Evolutionary conservation across 2,797 vertebrate genomes (phyloP).

Genomic region (Diglossa cyanea): DNA sequence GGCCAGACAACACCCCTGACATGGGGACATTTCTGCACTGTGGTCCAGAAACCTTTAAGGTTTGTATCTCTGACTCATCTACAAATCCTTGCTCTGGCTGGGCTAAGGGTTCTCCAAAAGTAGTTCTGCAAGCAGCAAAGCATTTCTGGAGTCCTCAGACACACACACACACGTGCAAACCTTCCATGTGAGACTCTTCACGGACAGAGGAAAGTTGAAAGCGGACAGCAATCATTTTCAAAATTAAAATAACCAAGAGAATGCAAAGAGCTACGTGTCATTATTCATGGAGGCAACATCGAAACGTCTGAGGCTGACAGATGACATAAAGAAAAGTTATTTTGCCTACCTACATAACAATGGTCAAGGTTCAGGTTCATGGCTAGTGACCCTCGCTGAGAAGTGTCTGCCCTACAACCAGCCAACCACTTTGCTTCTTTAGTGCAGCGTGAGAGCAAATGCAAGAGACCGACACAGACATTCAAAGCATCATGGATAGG

Average conservation of each 20-base stretch:
- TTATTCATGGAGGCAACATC: constrained; percentile 69
- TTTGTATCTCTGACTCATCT: not conserved
- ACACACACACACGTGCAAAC: not conserved
- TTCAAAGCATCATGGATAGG: constrained; percentile 96
- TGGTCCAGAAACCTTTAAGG: not conserved
- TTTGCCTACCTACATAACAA: constrained; percentile 98
- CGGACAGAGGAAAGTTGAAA: constrained; percentile 34
- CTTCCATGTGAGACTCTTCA: not conserved
- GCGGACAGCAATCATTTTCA: not conserved
- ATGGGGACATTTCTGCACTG: rapidly evolving
- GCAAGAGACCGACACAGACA: constrained; percentile 89
- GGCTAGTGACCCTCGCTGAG: constrained; percentile 94
- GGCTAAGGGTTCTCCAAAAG: not conserved
- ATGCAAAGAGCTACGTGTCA: constrained; percentile 69
- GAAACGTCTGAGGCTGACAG: constrained; percentile 70
- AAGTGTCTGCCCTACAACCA: constrained; percentile 95
- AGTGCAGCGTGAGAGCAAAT: constrained; percentile 94
- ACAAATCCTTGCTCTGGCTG: not conserved
- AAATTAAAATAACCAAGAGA: constrained; percentile 51
- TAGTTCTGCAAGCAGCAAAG: not conserved
- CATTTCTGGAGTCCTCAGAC: constrained; percentile 66
- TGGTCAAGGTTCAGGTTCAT: constrained; percentile 88
- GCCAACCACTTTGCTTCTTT: constrained; percentile 89
- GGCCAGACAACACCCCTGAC: not conserved
- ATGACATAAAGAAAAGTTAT: constrained; percentile 86